Evolutionary conservation across 2,888 invertebrate species (phyloP), one percentile per base, ranked within the genome.

Genomic region (Cephonodes hylas): DNA sequence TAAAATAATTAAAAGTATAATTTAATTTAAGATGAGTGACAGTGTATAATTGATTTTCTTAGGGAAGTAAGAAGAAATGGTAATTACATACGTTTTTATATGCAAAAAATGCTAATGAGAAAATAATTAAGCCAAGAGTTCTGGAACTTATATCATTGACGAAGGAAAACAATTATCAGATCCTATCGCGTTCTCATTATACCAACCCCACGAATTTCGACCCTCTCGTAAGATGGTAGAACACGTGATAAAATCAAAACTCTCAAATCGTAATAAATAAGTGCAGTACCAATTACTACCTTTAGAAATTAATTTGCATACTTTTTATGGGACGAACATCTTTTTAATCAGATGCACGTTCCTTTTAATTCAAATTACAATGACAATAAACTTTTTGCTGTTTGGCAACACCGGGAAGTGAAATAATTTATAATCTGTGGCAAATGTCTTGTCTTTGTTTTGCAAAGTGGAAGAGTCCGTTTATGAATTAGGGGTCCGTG

Each of bases 301-400:
- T n/a, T 53, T 18, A n/a, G 5, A n/a, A 10, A 53, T 10, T 18
- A 7, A 53, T 53, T 53, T 53, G 31, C 53, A 53, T 53, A 27
- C 27, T 46, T 46, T 46, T 38, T 38, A 10, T 22, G 23, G 1
- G 58, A 18, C 38, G 56, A 67, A 74, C 79, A 83, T 79, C 67
- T 73, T 63, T 59, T 66, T 84, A 85, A 89, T 88, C 83, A 83
- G 77, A 86, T 83, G 79, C 85, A 75, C 77, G 81, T 80, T 84
- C 70, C 80, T 75, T 66, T 69, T 74, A 86, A 84, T 83, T 80
- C 85, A 83, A 83, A 89, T 89, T 88, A 82, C 27, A 87, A 87
- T 89, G 70, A 88, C 81, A 89, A 89, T 81, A 76, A 75, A 79
- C 75, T 75, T 76, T 83, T 84, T 80, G 85, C 77, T 77, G 75